Percentiles rank a stretch among this genome's conserved stretches.
Conservation (phyloP, 2,888 invertebrate genomes). For the Agonopterix alstromeriana region DNA sequence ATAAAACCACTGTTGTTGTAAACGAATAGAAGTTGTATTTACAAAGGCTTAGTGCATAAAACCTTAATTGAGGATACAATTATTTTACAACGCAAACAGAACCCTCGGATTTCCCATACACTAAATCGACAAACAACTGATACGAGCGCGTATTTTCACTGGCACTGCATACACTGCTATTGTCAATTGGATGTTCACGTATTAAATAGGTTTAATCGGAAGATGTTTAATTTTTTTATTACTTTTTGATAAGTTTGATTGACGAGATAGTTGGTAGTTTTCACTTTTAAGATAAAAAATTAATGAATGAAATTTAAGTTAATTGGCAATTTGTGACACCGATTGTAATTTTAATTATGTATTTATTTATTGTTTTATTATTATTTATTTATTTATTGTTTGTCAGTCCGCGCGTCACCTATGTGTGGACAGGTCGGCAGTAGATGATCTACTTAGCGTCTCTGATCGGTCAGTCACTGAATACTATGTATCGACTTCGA, state of each 20-base stretch:
- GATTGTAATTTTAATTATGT: neutral
- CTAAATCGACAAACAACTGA: constrained; percentile 43
- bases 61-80: constrained; percentile 46
- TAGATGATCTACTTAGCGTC: constrained; percentile 28
- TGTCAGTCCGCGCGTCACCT: constrained; percentile 17
- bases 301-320: too few species aligned
- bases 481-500: too few species aligned
- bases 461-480: constrained; percentile 11
- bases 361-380: constrained; percentile 6
- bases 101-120: constrained; percentile 59
- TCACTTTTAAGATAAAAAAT: too few species aligned
- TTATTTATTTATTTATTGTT: constrained; percentile 11
- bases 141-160: constrained; percentile 11
- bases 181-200: neutral
- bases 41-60: constrained; percentile 42
- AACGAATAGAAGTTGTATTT: constrained; percentile 42
- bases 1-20: constrained; percentile 37
- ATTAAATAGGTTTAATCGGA: too few species aligned
- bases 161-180: constrained; percentile 1
- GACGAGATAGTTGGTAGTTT: too few species aligned
- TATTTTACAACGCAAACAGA: constrained; percentile 37
- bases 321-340: too few species aligned
- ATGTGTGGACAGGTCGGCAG: constrained; percentile 22
- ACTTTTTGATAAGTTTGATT: too few species aligned
- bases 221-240: too few species aligned